Percentiles rank a stretch among this genome's conserved stretches.
These are phyloP conservation scores for Malaclemys terrapin DNA, from an alignment of 2,113 vertebrate genomes.

Conservation along the genomic window DNA sequence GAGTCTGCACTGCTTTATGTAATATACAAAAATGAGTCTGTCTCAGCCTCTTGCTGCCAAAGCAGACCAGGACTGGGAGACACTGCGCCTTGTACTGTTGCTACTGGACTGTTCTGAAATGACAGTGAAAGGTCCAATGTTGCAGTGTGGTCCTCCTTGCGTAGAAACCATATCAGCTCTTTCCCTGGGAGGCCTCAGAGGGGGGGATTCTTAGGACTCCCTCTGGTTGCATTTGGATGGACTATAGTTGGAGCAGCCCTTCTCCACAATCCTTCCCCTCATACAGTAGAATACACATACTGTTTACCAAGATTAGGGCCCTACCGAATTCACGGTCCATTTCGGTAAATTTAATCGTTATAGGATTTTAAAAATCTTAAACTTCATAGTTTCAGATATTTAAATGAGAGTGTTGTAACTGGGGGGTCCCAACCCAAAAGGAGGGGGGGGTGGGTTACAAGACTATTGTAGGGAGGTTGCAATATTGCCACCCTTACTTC, in stretches of 20 bases:
- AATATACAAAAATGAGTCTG: accelerated
- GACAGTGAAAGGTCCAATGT: background rate
- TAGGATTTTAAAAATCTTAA: too few relatives aligned
- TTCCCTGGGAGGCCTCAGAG: background rate
- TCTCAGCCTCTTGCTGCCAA: background rate
- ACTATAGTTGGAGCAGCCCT: background rate
- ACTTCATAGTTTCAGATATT: too few relatives aligned
- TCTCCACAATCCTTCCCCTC: background rate
- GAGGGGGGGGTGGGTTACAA: too few relatives aligned
- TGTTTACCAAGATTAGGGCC: too few relatives aligned
- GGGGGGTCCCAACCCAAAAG: too few relatives aligned
- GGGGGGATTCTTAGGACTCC: background rate
- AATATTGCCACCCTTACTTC: too few relatives aligned
- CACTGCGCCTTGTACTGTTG: background rate
- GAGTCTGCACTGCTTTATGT: background rate
- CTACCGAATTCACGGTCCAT: too few relatives aligned
- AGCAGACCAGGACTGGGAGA: background rate
- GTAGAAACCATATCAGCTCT: too few relatives aligned
- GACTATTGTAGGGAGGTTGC: too few relatives aligned
- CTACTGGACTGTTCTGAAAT: background rate
- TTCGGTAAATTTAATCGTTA: too few relatives aligned
- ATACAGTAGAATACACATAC: too few relatives aligned
- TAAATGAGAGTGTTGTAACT: too few relatives aligned
- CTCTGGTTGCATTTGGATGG: background rate
- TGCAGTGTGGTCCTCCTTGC: background rate